Evolutionary conservation across 2,113 vertebrate species (phyloP).

Genomic region (Narcine bancroftii): DNA sequence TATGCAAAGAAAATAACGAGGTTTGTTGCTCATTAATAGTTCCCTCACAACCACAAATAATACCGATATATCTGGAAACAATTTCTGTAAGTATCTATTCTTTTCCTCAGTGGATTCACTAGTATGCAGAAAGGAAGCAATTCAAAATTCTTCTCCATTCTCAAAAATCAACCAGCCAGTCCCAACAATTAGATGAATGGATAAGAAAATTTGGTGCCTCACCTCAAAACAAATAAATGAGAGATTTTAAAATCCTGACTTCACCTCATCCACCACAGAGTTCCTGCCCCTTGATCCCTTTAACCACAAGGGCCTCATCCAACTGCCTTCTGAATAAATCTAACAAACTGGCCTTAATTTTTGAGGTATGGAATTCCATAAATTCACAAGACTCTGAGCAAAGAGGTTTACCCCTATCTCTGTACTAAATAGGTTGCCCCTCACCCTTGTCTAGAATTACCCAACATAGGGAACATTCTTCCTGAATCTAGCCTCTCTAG

Average conservation of each 20-base stretch:
- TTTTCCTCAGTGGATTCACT: background rate
- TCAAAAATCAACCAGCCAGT: background rate
- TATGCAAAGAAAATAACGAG: background rate
- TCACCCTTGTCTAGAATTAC: no score
- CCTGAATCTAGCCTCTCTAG: no score
- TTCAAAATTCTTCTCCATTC: background rate
- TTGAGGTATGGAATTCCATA: no score
- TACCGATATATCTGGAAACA: background rate
- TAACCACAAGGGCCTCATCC: no score
- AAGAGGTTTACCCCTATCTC: no score
- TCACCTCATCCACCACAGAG: background rate
- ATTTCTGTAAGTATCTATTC: background rate
- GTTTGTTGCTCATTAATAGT: background rate
- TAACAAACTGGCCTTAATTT: no score
- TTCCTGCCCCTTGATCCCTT: no score
- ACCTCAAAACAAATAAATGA: background rate
- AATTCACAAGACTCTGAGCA: no score
- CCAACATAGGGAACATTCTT: no score
- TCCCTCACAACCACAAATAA: background rate
- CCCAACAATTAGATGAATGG: background rate
- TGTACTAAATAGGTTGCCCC: no score
- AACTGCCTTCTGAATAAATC: no score
- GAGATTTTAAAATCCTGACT: background rate
- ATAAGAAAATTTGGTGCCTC: background rate
- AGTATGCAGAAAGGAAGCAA: background rate